Conservation (phyloP, 2,888 invertebrate species). For the Erynnis tages region DNA sequence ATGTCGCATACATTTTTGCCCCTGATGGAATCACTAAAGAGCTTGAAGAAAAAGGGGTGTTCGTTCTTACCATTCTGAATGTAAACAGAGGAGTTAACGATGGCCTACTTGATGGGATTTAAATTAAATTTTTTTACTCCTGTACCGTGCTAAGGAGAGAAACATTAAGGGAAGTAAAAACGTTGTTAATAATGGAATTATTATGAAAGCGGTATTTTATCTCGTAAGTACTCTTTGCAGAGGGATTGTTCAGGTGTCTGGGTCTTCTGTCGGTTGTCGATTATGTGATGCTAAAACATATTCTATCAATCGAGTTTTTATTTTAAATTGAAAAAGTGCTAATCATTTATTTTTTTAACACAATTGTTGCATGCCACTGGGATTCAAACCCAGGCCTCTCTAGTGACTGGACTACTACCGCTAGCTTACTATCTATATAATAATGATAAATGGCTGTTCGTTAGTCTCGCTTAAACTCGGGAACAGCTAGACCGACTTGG, state of each 20-base stretch:
- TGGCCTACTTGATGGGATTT: conserved; percentile 33
- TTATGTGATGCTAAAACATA: no score
- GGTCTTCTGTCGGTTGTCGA: not conserved
- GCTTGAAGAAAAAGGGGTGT: conserved; percentile 8
- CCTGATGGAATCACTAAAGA: not conserved
- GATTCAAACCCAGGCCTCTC: no score
- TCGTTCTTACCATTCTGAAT: conserved; percentile 29
- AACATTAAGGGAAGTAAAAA: conserved; percentile 29
- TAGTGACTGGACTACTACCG: no score
- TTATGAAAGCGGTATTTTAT: conserved; percentile 25
- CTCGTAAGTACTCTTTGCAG: conserved; percentile 14
- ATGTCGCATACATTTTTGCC: not conserved
- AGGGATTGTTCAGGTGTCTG: conserved; percentile 1
- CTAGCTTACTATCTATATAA: no score
- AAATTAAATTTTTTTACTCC: conserved; percentile 33
- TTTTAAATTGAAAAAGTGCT: no score
- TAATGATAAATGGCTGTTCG: no score
- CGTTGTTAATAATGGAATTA: conserved; percentile 28
- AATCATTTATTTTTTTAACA: no score
- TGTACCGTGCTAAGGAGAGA: conserved; percentile 23
- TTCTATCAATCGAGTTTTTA: no score
- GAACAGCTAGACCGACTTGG: no score
- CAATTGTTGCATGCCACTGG: no score
- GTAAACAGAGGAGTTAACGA: conserved; percentile 33
- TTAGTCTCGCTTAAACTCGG: no score